A percentile compares a stretch with the other conserved stretches of the same genome.
These are phyloP conservation scores for Octopus sinensis DNA, from an alignment of 1,140 invertebrate species.

Conservation along the genomic window DNA sequence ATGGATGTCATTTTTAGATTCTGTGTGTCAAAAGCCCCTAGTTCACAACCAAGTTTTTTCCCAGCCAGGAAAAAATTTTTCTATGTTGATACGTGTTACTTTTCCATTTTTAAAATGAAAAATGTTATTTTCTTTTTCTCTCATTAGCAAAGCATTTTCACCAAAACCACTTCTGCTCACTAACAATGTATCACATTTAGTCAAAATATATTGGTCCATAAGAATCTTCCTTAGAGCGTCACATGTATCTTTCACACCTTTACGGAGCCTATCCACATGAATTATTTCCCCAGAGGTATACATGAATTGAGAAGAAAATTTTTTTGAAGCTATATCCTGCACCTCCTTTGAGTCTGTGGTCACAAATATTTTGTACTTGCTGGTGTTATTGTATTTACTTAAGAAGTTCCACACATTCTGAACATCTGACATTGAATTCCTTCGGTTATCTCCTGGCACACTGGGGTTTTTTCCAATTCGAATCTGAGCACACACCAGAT, in stretches of 20 bases:
- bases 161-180: too few species aligned
- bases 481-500: slow-evolving; percentile 33
- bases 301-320: slow-evolving; percentile 19
- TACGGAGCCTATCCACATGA: slow-evolving; percentile 27
- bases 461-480: slow-evolving; percentile 31
- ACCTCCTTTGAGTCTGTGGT: slow-evolving; percentile 29
- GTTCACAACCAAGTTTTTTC: too few species aligned
- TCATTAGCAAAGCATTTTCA: too few species aligned
- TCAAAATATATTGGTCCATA: slow-evolving; percentile 31
- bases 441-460: slow-evolving; percentile 25
- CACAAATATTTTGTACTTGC: slow-evolving; percentile 27
- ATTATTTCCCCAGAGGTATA: slow-evolving; percentile 26
- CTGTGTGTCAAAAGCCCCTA: too few species aligned
- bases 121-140: too few species aligned
- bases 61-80: too few species aligned
- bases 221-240: slow-evolving; percentile 25
- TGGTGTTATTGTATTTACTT: slow-evolving; percentile 12
- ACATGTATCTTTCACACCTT: slow-evolving; percentile 16
- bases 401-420: slow-evolving; percentile 27
- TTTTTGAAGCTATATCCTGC: slow-evolving; percentile 9
- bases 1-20: too few species aligned
- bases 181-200: too few species aligned
- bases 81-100: too few species aligned
- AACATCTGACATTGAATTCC: slow-evolving; percentile 10
- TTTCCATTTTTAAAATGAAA: too few species aligned